Conservation (phyloP, 2,797 vertebrate genomes). For the Tragelaphus oryx region DNA sequence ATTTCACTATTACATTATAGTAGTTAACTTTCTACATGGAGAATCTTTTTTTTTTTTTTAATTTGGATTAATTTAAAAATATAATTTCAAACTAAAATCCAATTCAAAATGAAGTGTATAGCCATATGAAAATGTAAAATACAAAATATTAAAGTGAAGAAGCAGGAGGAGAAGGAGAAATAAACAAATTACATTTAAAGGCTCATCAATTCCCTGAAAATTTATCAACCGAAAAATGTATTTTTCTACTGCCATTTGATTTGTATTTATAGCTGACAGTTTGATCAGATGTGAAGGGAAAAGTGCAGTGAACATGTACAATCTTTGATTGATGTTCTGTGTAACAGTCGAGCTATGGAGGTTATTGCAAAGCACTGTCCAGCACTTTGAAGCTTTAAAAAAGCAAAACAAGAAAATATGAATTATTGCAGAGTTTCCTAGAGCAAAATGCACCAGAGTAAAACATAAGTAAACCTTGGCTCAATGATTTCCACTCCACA, state of each 20-base stretch:
- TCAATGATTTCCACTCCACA: constrained; percentile 50
- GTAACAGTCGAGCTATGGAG: background rate
- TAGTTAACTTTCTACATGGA: background rate
- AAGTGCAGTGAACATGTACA: background rate
- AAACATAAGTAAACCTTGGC: constrained; percentile 56
- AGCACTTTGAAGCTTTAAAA: constrained; percentile 35
- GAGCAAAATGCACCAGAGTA: constrained; percentile 56
- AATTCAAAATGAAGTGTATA: background rate
- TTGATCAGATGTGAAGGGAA: background rate
- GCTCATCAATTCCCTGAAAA: background rate
- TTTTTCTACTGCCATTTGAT: background rate
- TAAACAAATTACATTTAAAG: background rate
- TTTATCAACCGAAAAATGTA: background rate
- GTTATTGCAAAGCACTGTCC: constrained; percentile 26
- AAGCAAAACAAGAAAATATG: constrained; percentile 65
- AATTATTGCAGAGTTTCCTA: constrained; percentile 60
- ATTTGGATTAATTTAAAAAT: background rate
- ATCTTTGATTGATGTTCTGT: constrained; percentile 45
- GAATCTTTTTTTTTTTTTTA: background rate
- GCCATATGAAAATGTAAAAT: background rate
- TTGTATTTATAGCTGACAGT: background rate
- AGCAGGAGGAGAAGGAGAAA: background rate
- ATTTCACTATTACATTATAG: background rate
- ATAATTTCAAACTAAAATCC: background rate
- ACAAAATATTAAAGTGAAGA: background rate